Conservation (phyloP, 1,140 invertebrate genomes). For the Pachyrhynchus sulphureomaculatus region DNA sequence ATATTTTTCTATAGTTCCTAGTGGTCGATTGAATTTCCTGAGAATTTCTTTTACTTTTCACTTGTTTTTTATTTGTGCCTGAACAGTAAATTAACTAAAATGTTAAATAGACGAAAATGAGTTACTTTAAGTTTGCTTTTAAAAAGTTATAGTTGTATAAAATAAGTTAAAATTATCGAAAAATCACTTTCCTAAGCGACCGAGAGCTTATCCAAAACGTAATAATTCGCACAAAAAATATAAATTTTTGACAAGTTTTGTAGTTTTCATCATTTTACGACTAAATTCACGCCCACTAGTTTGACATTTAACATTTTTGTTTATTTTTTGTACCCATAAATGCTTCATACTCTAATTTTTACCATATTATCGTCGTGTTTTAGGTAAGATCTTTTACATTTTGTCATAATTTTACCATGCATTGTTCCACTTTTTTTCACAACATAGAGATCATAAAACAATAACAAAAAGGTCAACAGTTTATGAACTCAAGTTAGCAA, state of each 20-base stretch:
- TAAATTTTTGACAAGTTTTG: slow-evolving; percentile 20
- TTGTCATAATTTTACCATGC: slow-evolving; percentile 23
- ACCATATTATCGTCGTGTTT: slow-evolving; percentile 2
- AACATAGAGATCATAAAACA: slow-evolving; percentile 13
- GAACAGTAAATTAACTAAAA: background rate
- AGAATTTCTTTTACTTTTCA: background rate
- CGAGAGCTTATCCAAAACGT: background rate
- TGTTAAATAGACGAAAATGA: background rate
- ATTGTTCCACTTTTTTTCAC: background rate
- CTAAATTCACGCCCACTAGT: slow-evolving; percentile 31
- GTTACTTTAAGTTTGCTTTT: background rate
- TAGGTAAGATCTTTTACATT: slow-evolving; percentile 14
- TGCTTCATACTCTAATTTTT: slow-evolving; percentile 3
- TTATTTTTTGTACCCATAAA: slow-evolving; percentile 15
- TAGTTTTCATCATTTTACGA: slow-evolving; percentile 22
- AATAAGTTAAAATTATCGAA: background rate
- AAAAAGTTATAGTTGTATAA: background rate
- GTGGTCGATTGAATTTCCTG: background rate
- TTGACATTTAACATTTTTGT: slow-evolving; percentile 8
- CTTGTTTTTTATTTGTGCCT: background rate
- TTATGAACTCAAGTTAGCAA: background rate
- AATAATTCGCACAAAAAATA: background rate
- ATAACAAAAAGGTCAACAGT: slow-evolving; percentile 17
- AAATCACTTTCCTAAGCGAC: background rate
- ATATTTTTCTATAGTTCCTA: background rate